phyloP scores from a whole-genome alignment of 2,888 invertebrate genomes.

The Chouioia cunea region DNA sequence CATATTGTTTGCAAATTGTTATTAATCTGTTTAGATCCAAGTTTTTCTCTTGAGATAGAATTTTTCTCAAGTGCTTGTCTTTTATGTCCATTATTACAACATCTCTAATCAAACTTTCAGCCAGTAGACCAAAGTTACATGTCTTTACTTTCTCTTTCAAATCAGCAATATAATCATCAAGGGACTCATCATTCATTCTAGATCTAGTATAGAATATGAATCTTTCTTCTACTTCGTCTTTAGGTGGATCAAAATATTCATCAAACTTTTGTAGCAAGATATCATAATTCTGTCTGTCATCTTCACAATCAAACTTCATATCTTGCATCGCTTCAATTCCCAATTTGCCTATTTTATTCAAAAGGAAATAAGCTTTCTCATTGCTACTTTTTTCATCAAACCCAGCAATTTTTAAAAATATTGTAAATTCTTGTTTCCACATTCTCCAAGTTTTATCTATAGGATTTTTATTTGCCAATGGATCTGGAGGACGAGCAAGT shows the following conservation, averaged over 20 bases:
- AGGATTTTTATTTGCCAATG: constrained; percentile 28
- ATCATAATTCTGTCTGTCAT: constrained; percentile 34
- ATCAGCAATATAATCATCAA: constrained; percentile 39
- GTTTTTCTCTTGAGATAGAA: constrained; percentile 39
- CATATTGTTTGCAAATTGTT: constrained; percentile 35
- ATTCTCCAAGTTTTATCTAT: constrained; percentile 48
- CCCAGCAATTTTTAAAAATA: constrained; percentile 45
- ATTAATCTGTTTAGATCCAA: constrained; percentile 35
- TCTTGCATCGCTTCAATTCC: constrained; percentile 40
- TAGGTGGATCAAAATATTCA: constrained; percentile 46
- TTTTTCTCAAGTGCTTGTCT: constrained; percentile 39
- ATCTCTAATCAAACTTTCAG: constrained; percentile 43
- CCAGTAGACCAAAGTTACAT: constrained; percentile 45
- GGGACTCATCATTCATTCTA: constrained; percentile 39
- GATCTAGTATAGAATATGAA: constrained; percentile 43
- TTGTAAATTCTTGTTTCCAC: constrained; percentile 44
- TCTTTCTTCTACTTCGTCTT: constrained; percentile 43
- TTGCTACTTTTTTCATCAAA: constrained; percentile 26
- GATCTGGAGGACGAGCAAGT: constrained; percentile 40
- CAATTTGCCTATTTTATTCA: constrained; percentile 44
- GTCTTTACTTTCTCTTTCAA: constrained; percentile 43
- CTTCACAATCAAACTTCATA: constrained; percentile 37
- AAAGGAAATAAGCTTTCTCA: constrained; percentile 30
- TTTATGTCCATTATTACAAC: constrained; percentile 46
- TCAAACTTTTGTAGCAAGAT: constrained; percentile 46